Evolutionary conservation across 2,888 invertebrate genomes (phyloP).

Genomic region (Acleris sparsana): DNA sequence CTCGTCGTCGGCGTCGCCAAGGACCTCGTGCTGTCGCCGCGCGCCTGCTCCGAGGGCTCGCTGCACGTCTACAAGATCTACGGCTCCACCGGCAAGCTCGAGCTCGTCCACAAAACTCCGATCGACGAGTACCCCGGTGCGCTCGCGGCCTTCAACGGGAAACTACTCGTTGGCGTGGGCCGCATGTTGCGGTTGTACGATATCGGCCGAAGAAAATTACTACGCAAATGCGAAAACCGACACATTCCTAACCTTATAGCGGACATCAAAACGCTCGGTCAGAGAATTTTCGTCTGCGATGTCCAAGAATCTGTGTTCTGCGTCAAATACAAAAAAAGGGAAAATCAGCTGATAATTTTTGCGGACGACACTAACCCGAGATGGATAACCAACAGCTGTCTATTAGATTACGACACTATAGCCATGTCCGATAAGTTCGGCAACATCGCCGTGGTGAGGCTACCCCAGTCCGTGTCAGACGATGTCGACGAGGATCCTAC

Average conservation of each 20-base stretch:
- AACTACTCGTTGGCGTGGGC: slow-evolving; percentile 96
- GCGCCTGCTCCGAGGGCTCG: slow-evolving; percentile 91
- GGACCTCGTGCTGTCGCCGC: slow-evolving; percentile 94
- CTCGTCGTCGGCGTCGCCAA: slow-evolving; percentile 96
- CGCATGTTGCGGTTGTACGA: slow-evolving; percentile 96
- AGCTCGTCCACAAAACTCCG: slow-evolving; percentile 96
- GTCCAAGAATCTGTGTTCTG: slow-evolving; percentile 98
- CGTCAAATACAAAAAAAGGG: slow-evolving; percentile 95
- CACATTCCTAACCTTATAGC: slow-evolving; percentile 98
- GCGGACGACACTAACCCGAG: slow-evolving; percentile 98
- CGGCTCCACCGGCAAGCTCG: slow-evolving; percentile 91
- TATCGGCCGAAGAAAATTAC: slow-evolving; percentile 94
- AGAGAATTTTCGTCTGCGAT: slow-evolving; percentile 97
- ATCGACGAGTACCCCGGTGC: slow-evolving; percentile 96
- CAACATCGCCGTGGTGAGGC: slow-evolving; percentile 94
- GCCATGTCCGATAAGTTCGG: slow-evolving; percentile 99
- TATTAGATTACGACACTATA: slow-evolving; percentile 98
- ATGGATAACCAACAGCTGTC: slow-evolving; percentile 96
- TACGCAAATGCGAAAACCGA: slow-evolving; percentile 98
- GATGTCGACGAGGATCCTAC: slow-evolving; percentile 99
- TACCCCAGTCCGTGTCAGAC: slow-evolving; percentile 96
- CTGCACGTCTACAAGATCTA: slow-evolving; percentile 93
- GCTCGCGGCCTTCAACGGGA: slow-evolving; percentile 95
- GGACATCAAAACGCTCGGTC: slow-evolving; percentile 96
- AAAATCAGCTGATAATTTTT: slow-evolving; percentile 99